phyloP scores from a whole-genome alignment of 1,140 invertebrate species.

The Lordiphosa stackelbergi region DNA sequence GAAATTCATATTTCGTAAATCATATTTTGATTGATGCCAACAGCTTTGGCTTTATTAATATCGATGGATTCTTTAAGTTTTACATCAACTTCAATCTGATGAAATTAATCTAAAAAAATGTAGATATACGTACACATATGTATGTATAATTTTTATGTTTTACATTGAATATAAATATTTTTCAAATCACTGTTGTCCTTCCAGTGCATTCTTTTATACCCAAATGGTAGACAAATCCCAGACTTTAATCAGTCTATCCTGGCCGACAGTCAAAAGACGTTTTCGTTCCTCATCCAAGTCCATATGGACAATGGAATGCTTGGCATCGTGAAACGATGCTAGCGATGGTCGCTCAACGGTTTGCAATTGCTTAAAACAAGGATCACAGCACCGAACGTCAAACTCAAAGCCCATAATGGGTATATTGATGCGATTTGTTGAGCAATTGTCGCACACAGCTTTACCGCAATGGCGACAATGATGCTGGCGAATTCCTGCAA shows the following conservation, averaged over 20 bases:
- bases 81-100: constrained; percentile 15
- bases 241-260: constrained; percentile 96
- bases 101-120: constrained; percentile 13
- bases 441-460: constrained; percentile 95
- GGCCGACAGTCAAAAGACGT: constrained; percentile 93
- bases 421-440: constrained; percentile 90
- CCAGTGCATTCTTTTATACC: constrained; percentile 40
- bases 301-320: constrained; percentile 93
- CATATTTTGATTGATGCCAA: constrained; percentile 9
- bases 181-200: not conserved
- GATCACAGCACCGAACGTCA: constrained; percentile 96
- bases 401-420: constrained; percentile 99
- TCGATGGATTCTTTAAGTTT: constrained; percentile 13
- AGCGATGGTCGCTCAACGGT: constrained; percentile 91
- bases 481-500: constrained; percentile 86
- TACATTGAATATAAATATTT: constrained; percentile 13
- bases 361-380: constrained; percentile 89
- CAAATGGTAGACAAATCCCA: constrained; percentile 79
- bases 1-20: too few relatives aligned
- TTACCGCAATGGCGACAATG: constrained; percentile 94
- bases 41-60: constrained; percentile 9
- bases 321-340: constrained; percentile 96
- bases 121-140: constrained; percentile 14
- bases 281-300: constrained; percentile 91
- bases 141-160: constrained; percentile 9